Conservation (phyloP, 2,797 vertebrate genomes). For the Todus mexicanus region DNA sequence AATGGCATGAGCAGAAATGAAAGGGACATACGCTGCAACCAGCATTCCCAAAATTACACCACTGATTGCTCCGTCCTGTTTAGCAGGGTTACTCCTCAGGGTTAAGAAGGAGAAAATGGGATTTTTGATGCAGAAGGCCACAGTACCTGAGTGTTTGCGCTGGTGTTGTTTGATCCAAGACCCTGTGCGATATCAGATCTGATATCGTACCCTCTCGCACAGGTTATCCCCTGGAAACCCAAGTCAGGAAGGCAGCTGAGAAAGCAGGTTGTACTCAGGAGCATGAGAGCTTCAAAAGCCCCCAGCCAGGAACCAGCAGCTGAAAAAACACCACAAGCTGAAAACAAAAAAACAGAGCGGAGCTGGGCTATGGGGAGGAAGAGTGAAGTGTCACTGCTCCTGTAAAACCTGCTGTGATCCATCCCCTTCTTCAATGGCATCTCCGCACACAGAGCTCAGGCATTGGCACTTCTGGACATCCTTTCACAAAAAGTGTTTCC, state of each 20-base stretch:
- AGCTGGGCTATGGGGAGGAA: not conserved
- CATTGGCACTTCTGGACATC: not conserved
- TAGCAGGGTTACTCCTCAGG: not conserved
- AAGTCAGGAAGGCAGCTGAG: not conserved
- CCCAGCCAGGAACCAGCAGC: not conserved
- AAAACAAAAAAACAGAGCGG: not conserved
- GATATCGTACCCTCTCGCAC: fast-evolving
- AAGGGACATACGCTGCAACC: not conserved
- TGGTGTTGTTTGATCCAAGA: not conserved
- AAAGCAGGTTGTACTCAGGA: not conserved
- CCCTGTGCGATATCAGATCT: too few relatives aligned
- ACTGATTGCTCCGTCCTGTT: not conserved
- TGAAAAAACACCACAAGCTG: not conserved
- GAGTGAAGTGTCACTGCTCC: not conserved
- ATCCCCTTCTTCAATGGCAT: not conserved
- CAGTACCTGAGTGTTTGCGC: not conserved
- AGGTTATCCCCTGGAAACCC: not conserved
- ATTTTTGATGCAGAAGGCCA: not conserved
- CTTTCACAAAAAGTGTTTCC: not conserved
- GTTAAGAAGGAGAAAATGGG: not conserved
- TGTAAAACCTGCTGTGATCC: not conserved
- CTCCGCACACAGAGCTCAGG: not conserved
- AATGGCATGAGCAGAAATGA: not conserved
- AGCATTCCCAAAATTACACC: not conserved
- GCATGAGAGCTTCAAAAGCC: not conserved